Conservation (phyloP, 2,888 invertebrate genomes). For the Platyscelio sp. region DNA sequence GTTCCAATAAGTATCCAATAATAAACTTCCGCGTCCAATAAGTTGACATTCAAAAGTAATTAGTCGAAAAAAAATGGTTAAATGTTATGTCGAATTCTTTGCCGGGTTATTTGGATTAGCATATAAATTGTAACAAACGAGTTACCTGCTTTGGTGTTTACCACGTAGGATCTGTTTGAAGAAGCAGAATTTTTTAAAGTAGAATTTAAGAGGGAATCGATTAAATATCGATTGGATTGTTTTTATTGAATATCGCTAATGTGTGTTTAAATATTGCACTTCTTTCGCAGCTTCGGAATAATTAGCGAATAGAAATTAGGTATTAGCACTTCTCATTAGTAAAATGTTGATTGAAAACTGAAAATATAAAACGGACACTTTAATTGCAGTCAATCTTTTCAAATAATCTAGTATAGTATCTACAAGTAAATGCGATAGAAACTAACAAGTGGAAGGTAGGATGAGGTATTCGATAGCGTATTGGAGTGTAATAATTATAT, state of each 20-base stretch:
- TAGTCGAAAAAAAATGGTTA: too few relatives aligned
- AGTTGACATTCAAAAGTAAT: too few relatives aligned
- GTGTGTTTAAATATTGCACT: constrained; percentile 25
- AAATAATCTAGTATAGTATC: constrained; percentile 70
- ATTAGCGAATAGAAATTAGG: constrained; percentile 19
- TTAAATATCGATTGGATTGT: constrained; percentile 18
- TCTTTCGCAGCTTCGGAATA: constrained; percentile 32
- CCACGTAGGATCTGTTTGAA: background rate
- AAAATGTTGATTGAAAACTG: too few relatives aligned
- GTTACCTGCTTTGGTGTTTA: too few relatives aligned
- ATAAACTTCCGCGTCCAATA: too few relatives aligned
- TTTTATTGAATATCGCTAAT: constrained; percentile 48
- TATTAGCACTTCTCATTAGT: too few relatives aligned
- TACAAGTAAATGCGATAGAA: constrained; percentile 65
- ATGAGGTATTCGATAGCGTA: constrained; percentile 79
- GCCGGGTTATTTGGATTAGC: too few relatives aligned
- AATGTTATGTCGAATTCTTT: too few relatives aligned
- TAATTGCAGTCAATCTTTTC: constrained; percentile 47
- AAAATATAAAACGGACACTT: constrained; percentile 32
- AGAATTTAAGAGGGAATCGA: background rate
- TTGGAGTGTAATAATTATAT: constrained; percentile 85
- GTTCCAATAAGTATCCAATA: too few relatives aligned
- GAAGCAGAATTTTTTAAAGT: too few relatives aligned
- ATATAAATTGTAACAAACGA: too few relatives aligned
- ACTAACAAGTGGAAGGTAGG: constrained; percentile 77